phyloP scores from a whole-genome alignment of 2,113 vertebrate species.

The Psittacara wagleri region DNA sequence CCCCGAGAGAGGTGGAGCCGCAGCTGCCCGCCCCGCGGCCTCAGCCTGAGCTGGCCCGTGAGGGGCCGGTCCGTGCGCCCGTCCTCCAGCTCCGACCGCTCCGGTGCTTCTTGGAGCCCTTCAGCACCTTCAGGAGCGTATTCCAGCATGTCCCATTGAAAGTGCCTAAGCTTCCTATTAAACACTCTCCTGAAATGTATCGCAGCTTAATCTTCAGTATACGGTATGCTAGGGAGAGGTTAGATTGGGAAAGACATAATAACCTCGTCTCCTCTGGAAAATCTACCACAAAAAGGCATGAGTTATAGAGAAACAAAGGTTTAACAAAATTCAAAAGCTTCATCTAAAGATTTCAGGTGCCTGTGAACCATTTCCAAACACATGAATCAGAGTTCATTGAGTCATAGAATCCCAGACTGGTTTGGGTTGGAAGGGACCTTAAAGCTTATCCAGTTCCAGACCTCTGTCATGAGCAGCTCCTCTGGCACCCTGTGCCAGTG shows the following conservation, averaged over 20 bases:
- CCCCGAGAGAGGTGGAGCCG: not conserved
- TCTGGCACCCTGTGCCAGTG: not conserved
- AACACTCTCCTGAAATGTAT: not conserved
- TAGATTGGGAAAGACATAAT: not conserved
- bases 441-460: not conserved
- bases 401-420: not conserved
- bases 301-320: not conserved
- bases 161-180: not conserved
- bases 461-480: not conserved
- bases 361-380: not conserved
- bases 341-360: not conserved
- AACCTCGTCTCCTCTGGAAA: not conserved
- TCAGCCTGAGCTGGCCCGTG: not conserved
- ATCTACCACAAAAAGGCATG: not conserved
- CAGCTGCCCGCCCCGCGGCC: not conserved
- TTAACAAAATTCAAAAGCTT: not conserved
- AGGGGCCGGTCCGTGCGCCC: not conserved
- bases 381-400: not conserved
- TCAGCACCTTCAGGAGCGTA: not conserved
- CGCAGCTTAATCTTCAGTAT: too few relatives aligned
- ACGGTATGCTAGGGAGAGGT: not conserved
- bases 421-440: not conserved
- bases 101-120: too few relatives aligned
- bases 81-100: not conserved
- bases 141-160: too few relatives aligned